These are phyloP conservation scores for Tinea pellionella DNA, from an alignment of 2,888 invertebrate genomes.

Conservation along the genomic window DNA sequence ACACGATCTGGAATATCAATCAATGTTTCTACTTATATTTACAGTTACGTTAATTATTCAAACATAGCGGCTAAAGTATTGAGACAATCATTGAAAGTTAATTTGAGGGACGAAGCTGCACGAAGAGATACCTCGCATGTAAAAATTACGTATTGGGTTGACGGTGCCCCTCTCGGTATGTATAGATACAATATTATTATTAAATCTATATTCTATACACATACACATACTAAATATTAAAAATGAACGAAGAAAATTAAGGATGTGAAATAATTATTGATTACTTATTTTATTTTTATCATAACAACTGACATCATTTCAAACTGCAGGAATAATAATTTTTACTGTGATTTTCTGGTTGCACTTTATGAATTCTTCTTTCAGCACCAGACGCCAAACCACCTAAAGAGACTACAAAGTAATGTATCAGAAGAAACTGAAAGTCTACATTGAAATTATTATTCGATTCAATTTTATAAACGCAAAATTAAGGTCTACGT, in stretches of 20 bases:
- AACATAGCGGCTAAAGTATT: constrained; percentile 89
- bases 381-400: neutral
- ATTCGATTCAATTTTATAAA: neutral
- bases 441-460: neutral
- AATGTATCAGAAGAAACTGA: neutral
- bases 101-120: constrained; percentile 76
- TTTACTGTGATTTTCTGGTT: too few species aligned
- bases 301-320: too few species aligned
- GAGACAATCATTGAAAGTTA: constrained; percentile 81
- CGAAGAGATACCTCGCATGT: constrained; percentile 80
- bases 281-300: too few species aligned
- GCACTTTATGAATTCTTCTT: neutral
- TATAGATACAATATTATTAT: neutral
- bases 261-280: too few species aligned
- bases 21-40: too few species aligned
- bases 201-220: neutral
- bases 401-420: neutral
- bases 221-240: too few species aligned
- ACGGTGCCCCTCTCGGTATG: constrained; percentile 69
- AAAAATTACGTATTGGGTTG: constrained; percentile 83
- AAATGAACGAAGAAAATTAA: too few species aligned
- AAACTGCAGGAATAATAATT: too few species aligned
- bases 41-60: constrained; percentile 92
- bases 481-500: too few species aligned
- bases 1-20: too few species aligned